These are phyloP conservation scores for Cassiopea xamachana DNA, from an alignment of 30 jellyfish, hydroid and myxozoan genomes.

Conservation along the genomic window DNA sequence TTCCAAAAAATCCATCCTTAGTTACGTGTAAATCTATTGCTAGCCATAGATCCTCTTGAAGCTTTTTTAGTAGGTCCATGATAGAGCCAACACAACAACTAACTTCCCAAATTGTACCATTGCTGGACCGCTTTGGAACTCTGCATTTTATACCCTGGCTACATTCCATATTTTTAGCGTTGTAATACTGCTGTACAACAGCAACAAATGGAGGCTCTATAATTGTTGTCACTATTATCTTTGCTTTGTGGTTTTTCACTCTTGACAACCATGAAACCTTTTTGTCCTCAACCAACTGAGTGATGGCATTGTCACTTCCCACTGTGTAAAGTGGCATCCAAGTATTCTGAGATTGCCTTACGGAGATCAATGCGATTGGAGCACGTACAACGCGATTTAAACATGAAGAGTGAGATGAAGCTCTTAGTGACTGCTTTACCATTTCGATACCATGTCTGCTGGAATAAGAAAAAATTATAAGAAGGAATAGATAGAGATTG, in stretches of 20 bases:
- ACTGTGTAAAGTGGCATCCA: conserved; percentile 23
- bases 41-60: conserved; percentile 42
- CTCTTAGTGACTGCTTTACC: not conserved
- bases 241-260: conserved; percentile 10
- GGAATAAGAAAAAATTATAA: not conserved
- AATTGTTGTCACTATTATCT: conserved; percentile 8
- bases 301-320: conserved; percentile 8
- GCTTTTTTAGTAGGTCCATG: conserved; percentile 62
- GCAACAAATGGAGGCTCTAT: conserved; percentile 34
- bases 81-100: conserved; percentile 75
- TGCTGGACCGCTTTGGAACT: not conserved
- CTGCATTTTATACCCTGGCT: conserved; percentile 26
- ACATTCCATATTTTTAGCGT: not conserved
- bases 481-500: not conserved
- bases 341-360: conserved; percentile 2
- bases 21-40: conserved; percentile 52
- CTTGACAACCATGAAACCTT: conserved; percentile 26
- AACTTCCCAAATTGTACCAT: conserved; percentile 7
- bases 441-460: not conserved
- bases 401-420: not conserved
- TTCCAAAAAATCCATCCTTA: conserved; percentile 77
- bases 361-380: not conserved
- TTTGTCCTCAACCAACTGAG: conserved; percentile 4
- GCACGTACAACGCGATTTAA: no score
- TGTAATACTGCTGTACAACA: not conserved